These are phyloP conservation scores for Dryadula phaetusa DNA, from an alignment of 2,888 invertebrate species.

Conservation along the genomic window DNA sequence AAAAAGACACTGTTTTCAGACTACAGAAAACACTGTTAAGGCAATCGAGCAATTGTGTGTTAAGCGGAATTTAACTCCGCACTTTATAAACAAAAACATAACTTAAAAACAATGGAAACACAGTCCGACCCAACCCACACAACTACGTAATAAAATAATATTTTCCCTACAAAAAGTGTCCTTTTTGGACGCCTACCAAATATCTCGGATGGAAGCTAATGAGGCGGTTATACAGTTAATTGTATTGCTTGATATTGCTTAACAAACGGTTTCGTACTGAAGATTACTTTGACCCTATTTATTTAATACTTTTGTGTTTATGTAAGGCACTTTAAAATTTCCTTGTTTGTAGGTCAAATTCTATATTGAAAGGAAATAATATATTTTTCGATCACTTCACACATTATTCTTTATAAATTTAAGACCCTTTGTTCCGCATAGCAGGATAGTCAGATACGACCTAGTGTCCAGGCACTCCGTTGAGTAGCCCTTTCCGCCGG, in stretches of 20 bases:
- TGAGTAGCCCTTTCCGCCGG: no score
- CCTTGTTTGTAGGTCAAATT: no score
- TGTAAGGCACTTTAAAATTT: no score
- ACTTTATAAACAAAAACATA: background rate
- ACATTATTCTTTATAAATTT: no score
- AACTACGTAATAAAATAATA: constrained; percentile 43
- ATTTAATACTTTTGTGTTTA: no score
- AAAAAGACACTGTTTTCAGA: no score
- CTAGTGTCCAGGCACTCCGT: no score
- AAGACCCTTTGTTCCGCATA: background rate
- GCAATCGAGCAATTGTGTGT: no score
- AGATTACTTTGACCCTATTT: constrained; percentile 17
- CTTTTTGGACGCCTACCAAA: constrained; percentile 46
- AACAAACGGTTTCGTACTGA: constrained; percentile 22
- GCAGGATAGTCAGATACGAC: background rate
- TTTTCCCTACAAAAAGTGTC: constrained; percentile 42
- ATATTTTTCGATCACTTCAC: no score
- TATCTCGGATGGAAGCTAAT: constrained; percentile 41
- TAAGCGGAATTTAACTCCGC: no score
- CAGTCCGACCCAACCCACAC: constrained; percentile 23
- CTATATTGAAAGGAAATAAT: no score
- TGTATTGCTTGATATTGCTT: constrained; percentile 29
- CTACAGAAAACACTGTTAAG: no score
- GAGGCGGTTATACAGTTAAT: constrained; percentile 39
- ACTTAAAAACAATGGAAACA: constrained; percentile 31